These are phyloP conservation scores for Bovichtus diacanthus DNA, from an alignment of 2,797 vertebrate genomes.

Conservation along the genomic window DNA sequence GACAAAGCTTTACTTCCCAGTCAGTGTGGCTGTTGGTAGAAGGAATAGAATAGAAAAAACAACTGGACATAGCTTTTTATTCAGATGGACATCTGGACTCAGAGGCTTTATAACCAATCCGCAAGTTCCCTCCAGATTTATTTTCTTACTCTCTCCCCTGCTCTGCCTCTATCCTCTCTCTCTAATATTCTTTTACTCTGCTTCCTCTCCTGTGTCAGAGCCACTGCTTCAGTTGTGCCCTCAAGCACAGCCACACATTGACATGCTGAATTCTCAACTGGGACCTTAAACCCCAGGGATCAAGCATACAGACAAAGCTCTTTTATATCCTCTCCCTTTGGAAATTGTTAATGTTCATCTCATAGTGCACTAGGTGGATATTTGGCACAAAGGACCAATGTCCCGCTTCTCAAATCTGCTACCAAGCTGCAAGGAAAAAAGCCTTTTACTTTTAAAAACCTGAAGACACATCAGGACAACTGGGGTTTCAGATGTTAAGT, in stretches of 20 bases:
- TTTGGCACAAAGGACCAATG: conserved; percentile 38
- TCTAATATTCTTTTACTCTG: conserved; percentile 31
- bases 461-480: conserved; percentile 24
- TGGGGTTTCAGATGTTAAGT: conserved; percentile 18
- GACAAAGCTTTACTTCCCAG: conserved; percentile 33
- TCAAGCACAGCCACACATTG: conserved; percentile 65
- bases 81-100: conserved; percentile 62
- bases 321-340: conserved; percentile 48
- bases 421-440: neutral
- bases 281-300: conserved; percentile 65
- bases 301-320: conserved; percentile 51
- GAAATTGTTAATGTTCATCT: conserved; percentile 63
- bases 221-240: conserved; percentile 58
- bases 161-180: conserved; percentile 37
- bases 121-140: conserved; percentile 52
- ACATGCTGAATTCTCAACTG: conserved; percentile 64
- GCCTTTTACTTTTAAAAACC: neutral
- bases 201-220: conserved; percentile 52
- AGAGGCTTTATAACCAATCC: conserved; percentile 68
- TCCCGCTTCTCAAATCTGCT: conserved; percentile 21
- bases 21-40: conserved; percentile 32
- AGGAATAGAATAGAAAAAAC: conserved; percentile 20
- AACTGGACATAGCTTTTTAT: conserved; percentile 65
- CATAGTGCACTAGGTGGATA: conserved; percentile 51
- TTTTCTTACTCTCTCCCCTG: conserved; percentile 39